Evolutionary conservation across 2,797 vertebrate species (phyloP), one percentile per base, ranked within the genome.

Genomic region (Chelon auratus): DNA sequence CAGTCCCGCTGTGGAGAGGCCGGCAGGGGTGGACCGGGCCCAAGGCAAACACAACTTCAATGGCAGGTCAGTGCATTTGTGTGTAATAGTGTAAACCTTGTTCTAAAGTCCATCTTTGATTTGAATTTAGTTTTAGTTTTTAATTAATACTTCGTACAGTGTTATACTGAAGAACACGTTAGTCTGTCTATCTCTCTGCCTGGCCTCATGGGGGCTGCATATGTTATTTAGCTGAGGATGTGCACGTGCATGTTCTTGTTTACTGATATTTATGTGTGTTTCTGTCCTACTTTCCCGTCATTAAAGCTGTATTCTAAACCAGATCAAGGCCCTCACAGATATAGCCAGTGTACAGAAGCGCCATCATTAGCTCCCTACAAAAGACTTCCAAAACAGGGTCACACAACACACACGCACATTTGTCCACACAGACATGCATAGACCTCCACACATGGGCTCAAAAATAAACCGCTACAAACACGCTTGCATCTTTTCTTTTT

Each of bases 341-440:
- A 80, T 86, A 90, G 89, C 88, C 84, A 66, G 86, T 89, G 84
- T 91, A 84, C 89, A 90, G 87, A 88, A 80, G 83, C 86, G 82
- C 72, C 92, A 91, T 95, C 92, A 93, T 94, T 94, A 95, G 87
- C 87, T 62, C 78, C 84, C 85, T 92, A 93, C 90, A 91, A 93
- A 93, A 93, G 85, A 72, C 82, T 72, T 77, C 62, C 71, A 87
- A 89, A 91, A 92, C 82, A 76, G 81, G 91, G 90, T 93, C 87
- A 92, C 70, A 36, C 55, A 5, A 63, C 74, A 58, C 26, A 5
- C 11, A 45, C 30, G 42, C 26, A 37, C 51, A n/a, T 47, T 62
- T 26, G 50, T 39, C 51, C 50, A 33, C 56, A 71, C 43, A 61
- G 1, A 48, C 15, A 48, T 40, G 2, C 51, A 18, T 43, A 42